Evolutionary conservation across 1,140 invertebrate species (phyloP).

Genomic region (Bombus impatiens): DNA sequence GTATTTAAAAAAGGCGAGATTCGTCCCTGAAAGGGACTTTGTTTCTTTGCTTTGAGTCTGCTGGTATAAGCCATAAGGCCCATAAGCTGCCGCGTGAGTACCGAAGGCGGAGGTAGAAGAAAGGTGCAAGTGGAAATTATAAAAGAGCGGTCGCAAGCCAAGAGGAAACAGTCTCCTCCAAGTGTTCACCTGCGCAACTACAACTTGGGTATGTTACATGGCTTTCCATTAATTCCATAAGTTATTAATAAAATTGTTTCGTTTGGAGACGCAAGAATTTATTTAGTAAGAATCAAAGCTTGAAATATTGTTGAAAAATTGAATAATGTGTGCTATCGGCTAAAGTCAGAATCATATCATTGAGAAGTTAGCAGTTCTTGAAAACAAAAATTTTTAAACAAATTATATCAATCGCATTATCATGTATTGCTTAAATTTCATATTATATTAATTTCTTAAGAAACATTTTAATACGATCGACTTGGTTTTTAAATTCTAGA

Average conservation of each 20-base stretch:
- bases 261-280: not conserved
- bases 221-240: not conserved
- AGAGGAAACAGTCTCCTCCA: constrained; percentile 73
- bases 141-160: constrained; percentile 73
- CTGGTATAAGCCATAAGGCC: not conserved
- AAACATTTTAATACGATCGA: too few relatives aligned
- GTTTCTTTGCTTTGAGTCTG: not conserved
- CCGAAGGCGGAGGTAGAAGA: constrained; percentile 53
- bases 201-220: constrained; percentile 66
- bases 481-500: not conserved
- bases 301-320: not conserved
- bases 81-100: constrained; percentile 11
- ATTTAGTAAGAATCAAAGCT: not conserved
- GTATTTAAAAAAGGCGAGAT: not conserved
- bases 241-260: not conserved
- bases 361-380: not conserved
- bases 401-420: not conserved
- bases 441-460: too few relatives aligned
- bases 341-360: not conserved
- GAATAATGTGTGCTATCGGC: not conserved
- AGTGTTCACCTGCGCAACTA: constrained; percentile 67
- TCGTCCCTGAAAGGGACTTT: constrained; percentile 36
- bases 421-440: not conserved
- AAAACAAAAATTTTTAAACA: not conserved
- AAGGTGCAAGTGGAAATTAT: constrained; percentile 75